Evolutionary conservation across 2,888 invertebrate genomes (phyloP).

Genomic region (Tuberolachnus salignus): DNA sequence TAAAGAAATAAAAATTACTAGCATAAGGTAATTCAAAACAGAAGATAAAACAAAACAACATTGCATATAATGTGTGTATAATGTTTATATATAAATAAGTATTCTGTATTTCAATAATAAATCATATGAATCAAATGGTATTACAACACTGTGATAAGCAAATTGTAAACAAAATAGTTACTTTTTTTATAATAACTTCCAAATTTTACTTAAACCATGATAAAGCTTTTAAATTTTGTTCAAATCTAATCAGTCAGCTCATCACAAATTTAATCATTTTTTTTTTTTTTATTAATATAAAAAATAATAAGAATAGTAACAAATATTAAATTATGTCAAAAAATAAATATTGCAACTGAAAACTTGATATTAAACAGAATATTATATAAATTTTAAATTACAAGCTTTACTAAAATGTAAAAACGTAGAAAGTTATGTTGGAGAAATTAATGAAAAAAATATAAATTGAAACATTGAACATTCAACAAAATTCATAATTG

Average conservation of each 20-base stretch:
- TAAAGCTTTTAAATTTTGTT: constrained; percentile 35
- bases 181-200: not conserved
- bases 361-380: constrained; percentile 33
- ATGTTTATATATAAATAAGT: constrained; percentile 11
- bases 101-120: constrained; percentile 5
- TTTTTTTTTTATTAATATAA: not conserved
- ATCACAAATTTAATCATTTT: constrained; percentile 4
- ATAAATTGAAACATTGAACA: constrained; percentile 19
- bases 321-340: constrained; percentile 34
- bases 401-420: constrained; percentile 40
- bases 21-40: constrained; percentile 23
- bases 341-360: constrained; percentile 44
- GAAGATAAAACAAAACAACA: constrained; percentile 50
- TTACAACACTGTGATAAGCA: constrained; percentile 53
- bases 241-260: constrained; percentile 36
- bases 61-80: constrained; percentile 13
- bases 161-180: constrained; percentile 16
- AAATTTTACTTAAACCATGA: constrained; percentile 15
- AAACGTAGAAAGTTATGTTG: constrained; percentile 14
- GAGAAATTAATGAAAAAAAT: constrained; percentile 18
- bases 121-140: not conserved
- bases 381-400: not conserved
- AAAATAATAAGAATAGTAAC: constrained; percentile 37
- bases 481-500: constrained; percentile 24
- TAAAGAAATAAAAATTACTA: constrained; percentile 22